Conservation (phyloP, 2,113 vertebrate genomes). For the Dasyurus viverrinus region DNA sequence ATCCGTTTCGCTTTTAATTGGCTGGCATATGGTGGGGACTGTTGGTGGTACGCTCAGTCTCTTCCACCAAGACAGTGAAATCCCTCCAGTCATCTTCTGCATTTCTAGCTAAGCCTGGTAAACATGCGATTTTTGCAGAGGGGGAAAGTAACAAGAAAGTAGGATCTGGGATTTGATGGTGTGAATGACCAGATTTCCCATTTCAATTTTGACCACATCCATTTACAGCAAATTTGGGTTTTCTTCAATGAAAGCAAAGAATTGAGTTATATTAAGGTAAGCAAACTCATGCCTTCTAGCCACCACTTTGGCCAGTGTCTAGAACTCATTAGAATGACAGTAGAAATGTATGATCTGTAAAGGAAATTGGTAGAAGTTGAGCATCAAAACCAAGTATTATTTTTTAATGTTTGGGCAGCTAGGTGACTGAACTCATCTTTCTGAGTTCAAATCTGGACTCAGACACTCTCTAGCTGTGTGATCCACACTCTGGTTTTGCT, state of each 20-base stretch:
- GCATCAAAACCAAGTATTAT: background rate
- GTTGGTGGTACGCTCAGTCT: slow-evolving; percentile 26
- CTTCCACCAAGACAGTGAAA: slow-evolving; percentile 46
- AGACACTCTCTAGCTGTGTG: background rate
- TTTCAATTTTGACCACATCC: background rate
- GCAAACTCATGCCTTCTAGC: background rate
- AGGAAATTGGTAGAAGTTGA: background rate
- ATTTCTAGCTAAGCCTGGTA: slow-evolving; percentile 20
- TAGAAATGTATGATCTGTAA: background rate
- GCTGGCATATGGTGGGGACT: slow-evolving; percentile 54
- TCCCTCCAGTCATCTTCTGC: slow-evolving; percentile 29
- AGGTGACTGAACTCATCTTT: background rate
- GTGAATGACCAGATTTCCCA: background rate
- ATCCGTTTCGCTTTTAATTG: slow-evolving; percentile 58
- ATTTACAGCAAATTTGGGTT: background rate
- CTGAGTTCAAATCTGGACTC: background rate
- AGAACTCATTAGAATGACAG: background rate
- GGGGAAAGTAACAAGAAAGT: background rate
- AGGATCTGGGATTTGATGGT: background rate
- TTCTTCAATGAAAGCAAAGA: background rate
- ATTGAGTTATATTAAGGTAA: background rate
- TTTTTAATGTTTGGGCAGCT: background rate
- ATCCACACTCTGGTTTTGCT: background rate
- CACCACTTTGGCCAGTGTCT: background rate
- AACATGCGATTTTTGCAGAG: background rate